A percentile compares a stretch with the other conserved stretches of the same genome.
phyloP scores from a whole-genome alignment of 2,113 vertebrate species.

The Perca fluviatilis region DNA sequence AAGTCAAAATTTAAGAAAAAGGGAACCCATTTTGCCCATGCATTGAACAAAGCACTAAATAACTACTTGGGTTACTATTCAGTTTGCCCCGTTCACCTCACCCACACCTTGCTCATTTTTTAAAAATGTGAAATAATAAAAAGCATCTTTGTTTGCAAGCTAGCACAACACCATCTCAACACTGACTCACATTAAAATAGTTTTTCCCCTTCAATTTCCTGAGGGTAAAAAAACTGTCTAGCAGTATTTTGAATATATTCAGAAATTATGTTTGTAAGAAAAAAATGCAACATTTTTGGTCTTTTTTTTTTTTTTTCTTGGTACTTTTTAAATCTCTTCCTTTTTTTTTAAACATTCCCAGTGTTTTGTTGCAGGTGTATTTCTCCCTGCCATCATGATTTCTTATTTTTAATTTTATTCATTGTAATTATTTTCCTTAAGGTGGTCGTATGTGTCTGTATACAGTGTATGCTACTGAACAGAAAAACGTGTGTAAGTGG shows the following conservation, averaged over 20 bases:
- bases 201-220: conserved; percentile 58
- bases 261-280: conserved; percentile 66
- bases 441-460: conserved; percentile 64
- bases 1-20: conserved; percentile 53
- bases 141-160: conserved; percentile 60
- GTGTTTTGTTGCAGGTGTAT: conserved; percentile 73
- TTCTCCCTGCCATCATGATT: conserved; percentile 55
- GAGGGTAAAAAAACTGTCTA: conserved; percentile 63
- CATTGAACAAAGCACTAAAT: conserved; percentile 73
- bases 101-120: conserved; percentile 15
- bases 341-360: conserved; percentile 74
- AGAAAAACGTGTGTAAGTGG: conserved; percentile 59
- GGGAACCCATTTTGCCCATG: conserved; percentile 59
- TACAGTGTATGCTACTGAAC: conserved; percentile 68
- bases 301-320: conserved; percentile 41
- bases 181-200: conserved; percentile 63
- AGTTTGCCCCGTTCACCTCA: conserved; percentile 48
- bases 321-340: conserved; percentile 45
- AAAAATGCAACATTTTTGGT: conserved; percentile 32
- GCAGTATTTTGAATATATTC: conserved; percentile 78
- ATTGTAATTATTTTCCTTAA: conserved; percentile 51
- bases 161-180: conserved; percentile 66
- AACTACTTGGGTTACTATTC: conserved; percentile 37
- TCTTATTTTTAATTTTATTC: conserved; percentile 61
- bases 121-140: conserved; percentile 62